Conservation (phyloP, 2,888 invertebrate genomes). For the Philereme transversata region DNA sequence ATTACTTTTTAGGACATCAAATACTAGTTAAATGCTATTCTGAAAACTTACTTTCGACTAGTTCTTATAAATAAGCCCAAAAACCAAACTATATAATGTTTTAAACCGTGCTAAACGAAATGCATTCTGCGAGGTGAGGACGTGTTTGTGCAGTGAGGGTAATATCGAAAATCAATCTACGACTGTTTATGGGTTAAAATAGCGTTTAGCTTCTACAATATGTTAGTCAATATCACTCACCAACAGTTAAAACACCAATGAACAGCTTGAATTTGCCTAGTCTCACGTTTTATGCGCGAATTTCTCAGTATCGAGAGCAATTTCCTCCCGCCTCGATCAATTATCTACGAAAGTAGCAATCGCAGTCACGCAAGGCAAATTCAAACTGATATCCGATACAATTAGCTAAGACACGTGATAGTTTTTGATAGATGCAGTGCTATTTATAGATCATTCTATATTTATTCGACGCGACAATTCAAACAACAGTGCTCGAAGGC, state of each 20-base stretch:
- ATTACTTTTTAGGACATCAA: no score
- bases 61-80: neutral
- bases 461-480: neutral
- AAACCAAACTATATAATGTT: slow-evolving; percentile 1
- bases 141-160: slow-evolving; percentile 6
- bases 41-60: no score
- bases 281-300: slow-evolving; percentile 29
- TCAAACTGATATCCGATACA: slow-evolving; percentile 34
- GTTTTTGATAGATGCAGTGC: slow-evolving; percentile 26
- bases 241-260: slow-evolving; percentile 29
- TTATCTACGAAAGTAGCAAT: slow-evolving; percentile 34
- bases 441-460: slow-evolving; percentile 19
- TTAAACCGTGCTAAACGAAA: slow-evolving; percentile 5
- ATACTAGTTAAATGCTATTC: no score
- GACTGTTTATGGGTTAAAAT: neutral
- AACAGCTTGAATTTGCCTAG: slow-evolving; percentile 32
- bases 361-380: slow-evolving; percentile 34
- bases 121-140: neutral
- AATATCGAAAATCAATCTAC: neutral
- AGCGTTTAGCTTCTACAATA: slow-evolving; percentile 3
- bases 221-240: slow-evolving; percentile 28
- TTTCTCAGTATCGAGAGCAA: slow-evolving; percentile 35
- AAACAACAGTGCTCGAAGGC: neutral
- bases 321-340: slow-evolving; percentile 36
- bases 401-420: slow-evolving; percentile 33